Evolutionary conservation across 2,888 invertebrate species (phyloP).

Genomic region (Drosophila picticornis): DNA sequence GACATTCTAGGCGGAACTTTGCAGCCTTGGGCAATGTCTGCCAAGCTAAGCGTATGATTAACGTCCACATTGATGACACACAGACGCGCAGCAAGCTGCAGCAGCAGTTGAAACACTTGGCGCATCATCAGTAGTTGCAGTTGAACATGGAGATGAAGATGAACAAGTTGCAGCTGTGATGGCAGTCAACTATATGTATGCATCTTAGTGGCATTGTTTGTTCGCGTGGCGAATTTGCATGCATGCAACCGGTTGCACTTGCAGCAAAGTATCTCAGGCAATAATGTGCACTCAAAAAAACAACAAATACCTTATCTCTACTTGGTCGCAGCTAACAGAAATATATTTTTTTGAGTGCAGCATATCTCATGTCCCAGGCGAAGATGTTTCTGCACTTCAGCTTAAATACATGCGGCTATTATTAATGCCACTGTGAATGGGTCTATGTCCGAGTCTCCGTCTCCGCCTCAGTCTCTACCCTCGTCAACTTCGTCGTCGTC

Average conservation of each 20-base stretch:
- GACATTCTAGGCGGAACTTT: slow-evolving; percentile 63
- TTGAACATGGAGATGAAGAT: slow-evolving; percentile 9
- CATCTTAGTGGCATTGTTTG: slow-evolving; percentile 63
- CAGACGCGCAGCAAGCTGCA: slow-evolving; percentile 21
- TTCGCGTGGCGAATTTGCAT: slow-evolving; percentile 77
- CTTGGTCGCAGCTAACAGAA: background rate
- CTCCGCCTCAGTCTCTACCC: background rate
- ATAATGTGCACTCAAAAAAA: background rate
- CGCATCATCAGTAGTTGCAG: background rate
- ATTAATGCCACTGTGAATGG: slow-evolving; percentile 67
- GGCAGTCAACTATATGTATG: background rate
- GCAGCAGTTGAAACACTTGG: slow-evolving; percentile 1
- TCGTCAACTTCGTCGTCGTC: slow-evolving; percentile 67
- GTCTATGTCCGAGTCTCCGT: slow-evolving; percentile 18
- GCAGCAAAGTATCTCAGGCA: slow-evolving; percentile 4
- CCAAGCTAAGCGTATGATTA: slow-evolving; percentile 78
- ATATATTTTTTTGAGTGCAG: background rate
- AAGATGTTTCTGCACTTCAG: slow-evolving; percentile 49
- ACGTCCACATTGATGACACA: slow-evolving; percentile 79
- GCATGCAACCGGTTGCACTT: slow-evolving; percentile 72
- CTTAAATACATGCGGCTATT: slow-evolving; percentile 66
- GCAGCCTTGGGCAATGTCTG: slow-evolving; percentile 66
- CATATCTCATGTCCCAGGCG: background rate
- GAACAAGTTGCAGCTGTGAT: slow-evolving; percentile 43
- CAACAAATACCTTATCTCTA: background rate